These are phyloP conservation scores for Eubasilissa regina DNA, from an alignment of 1,140 invertebrate species.

Conservation along the genomic window DNA sequence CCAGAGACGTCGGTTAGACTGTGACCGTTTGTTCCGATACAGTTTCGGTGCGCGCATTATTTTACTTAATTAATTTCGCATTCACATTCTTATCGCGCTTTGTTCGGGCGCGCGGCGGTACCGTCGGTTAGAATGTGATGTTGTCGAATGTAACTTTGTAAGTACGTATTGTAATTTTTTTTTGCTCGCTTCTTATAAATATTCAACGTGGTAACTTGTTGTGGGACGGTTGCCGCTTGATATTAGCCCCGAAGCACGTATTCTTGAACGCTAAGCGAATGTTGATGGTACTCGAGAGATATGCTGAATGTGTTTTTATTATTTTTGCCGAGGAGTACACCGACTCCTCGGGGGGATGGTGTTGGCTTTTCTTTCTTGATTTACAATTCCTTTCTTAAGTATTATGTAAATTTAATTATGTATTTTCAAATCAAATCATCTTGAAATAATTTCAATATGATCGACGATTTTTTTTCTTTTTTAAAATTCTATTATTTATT, in stretches of 20 bases:
- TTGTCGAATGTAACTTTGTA: neutral
- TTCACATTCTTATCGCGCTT: slow-evolving; percentile 9
- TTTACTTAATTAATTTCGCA: slow-evolving; percentile 3
- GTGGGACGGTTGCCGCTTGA: slow-evolving; percentile 1
- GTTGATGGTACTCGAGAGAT: neutral
- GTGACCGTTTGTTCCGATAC: neutral
- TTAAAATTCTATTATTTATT: too few species aligned
- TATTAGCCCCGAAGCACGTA: slow-evolving; percentile 1
- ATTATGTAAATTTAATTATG: too few species aligned
- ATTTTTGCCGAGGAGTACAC: neutral
- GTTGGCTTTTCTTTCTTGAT: too few species aligned
- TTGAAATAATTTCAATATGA: too few species aligned
- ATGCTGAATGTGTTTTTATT: slow-evolving; percentile 3
- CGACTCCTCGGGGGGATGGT: too few species aligned
- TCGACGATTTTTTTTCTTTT: too few species aligned
- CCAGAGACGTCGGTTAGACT: neutral
- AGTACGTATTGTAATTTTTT: slow-evolving; percentile 8
- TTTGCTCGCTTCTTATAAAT: slow-evolving; percentile 15
- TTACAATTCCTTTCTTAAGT: too few species aligned
- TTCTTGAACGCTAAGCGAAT: slow-evolving; percentile 18
- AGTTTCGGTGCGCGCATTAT: slow-evolving; percentile 9
- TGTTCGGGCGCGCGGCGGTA: neutral
- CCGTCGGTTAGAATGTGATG: neutral
- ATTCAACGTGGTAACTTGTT: slow-evolving; percentile 5
- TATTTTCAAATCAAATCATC: too few species aligned